These are phyloP conservation scores for Mus minutoides DNA, from an alignment of 2,797 vertebrate species.

Conservation along the genomic window DNA sequence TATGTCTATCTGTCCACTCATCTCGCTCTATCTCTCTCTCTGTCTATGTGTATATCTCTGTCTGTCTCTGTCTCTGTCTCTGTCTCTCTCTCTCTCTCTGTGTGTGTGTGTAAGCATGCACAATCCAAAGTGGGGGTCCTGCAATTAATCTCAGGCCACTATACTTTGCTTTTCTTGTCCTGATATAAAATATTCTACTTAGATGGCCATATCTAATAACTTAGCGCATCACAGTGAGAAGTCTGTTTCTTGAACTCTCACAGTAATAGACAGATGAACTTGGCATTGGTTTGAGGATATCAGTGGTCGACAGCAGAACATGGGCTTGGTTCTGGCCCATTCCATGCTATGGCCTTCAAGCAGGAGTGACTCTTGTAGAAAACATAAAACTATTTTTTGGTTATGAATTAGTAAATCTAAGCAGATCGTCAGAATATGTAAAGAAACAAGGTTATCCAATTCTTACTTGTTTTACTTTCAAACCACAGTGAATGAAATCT, in stretches of 20 bases:
- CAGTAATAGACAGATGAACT: slow-evolving; percentile 6
- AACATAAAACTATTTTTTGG: slow-evolving; percentile 49
- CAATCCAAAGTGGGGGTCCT: neutral
- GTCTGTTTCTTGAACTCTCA: slow-evolving; percentile 22
- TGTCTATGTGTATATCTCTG: no score
- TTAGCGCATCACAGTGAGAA: slow-evolving; percentile 6
- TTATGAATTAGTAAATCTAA: slow-evolving; percentile 45
- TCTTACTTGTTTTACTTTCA: neutral
- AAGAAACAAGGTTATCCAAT: neutral
- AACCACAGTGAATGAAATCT: neutral
- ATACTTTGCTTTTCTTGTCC: neutral
- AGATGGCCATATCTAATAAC: neutral
- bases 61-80: no score
- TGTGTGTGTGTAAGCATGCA: neutral
- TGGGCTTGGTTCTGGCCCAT: neutral
- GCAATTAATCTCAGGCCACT: neutral
- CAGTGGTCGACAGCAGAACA: slow-evolving; percentile 45
- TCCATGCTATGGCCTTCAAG: neutral
- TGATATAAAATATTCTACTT: slow-evolving; percentile 38
- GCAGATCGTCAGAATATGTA: slow-evolving; percentile 10
- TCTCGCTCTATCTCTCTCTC: neutral
- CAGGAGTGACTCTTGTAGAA: neutral
- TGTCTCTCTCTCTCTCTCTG: neutral
- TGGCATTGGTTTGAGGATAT: slow-evolving; percentile 10
- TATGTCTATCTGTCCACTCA: neutral